Base-by-base conservation (phyloP, 2,888 invertebrate genomes). In the Villa cingulata region DNA sequence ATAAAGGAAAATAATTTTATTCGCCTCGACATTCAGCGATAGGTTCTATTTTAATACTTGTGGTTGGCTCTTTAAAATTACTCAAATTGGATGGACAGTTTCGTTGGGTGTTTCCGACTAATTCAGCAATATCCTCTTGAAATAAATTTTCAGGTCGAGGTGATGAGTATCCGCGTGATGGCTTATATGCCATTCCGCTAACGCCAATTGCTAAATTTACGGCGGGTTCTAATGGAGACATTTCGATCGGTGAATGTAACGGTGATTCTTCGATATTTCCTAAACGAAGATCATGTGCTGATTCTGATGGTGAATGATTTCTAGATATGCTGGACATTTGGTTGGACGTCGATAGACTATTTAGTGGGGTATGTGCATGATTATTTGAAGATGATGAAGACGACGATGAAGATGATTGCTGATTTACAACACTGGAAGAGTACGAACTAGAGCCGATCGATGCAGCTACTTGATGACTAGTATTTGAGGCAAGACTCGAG, bases 41-140 rank as follows among this genome's bases (percentile, higher is more conserved):
- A 51, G 80, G 80, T 66, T 85, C 86, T 68, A 85, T 74, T 70
- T 83, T 83, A 54, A 83, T 82, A 56, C 76, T 77, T 59, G 70
- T 72, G 57, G 75, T 71, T 52, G 75, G 67, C 57, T 72, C 71
- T 61, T 76, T 70, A 53, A 69, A 59, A 50, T 46, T 55, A 45
- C 50, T 55, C 40, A 56, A 51, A 29, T 49, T 44, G 17, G 52
- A 46, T 40, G 52, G 50, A 42, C 54, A 52, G 20, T 49, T 61
- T 59, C 70, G 70, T 16, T 73, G 71, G 3, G 46, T 15, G 17
- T 47, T 42, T 20, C 60, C 65, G 54, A 70, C 62, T 57, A 72
- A 58, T 53, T 66, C 67, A 59, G 74, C 66, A 62, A 77, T 62
- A 63, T 81, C 76, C 65, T 81, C 75, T 72, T 85, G 70, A 74